A percentile compares a stretch with the other conserved stretches of the same genome.
Evolutionary conservation across 2,888 invertebrate genomes (phyloP).

Genomic region (Atherix ibis): DNA sequence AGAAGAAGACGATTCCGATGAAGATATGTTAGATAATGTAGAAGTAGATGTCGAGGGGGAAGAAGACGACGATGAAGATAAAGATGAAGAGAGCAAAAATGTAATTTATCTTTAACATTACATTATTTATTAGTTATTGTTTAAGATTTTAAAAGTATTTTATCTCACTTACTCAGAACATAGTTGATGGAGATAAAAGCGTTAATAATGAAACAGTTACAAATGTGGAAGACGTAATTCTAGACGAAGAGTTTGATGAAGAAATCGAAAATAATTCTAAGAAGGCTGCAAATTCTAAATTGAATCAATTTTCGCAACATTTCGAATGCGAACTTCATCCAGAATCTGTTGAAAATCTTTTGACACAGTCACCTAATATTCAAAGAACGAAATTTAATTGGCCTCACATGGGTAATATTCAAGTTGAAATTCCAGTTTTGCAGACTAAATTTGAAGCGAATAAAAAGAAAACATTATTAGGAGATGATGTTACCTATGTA

Average conservation of each 20-base stretch:
- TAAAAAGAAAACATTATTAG: slow-evolving; percentile 34
- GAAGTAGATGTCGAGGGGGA: slow-evolving; percentile 11
- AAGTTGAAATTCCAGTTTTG: slow-evolving; percentile 41
- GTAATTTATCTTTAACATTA: too few relatives aligned
- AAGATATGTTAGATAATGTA: slow-evolving; percentile 4
- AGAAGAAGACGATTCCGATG: not conserved
- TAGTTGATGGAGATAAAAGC: slow-evolving; percentile 10
- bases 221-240: not conserved
- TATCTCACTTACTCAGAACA: too few relatives aligned
- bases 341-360: slow-evolving; percentile 41
- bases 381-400: slow-evolving; percentile 37
- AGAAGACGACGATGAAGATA: slow-evolving; percentile 1
- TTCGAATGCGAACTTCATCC: slow-evolving; percentile 49
- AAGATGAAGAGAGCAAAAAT: slow-evolving; percentile 6
- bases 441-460: slow-evolving; percentile 17
- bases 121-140: too few relatives aligned
- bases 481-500: slow-evolving; percentile 43
- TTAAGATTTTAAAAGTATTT: too few relatives aligned
- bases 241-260: slow-evolving; percentile 11
- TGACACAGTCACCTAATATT: slow-evolving; percentile 27
- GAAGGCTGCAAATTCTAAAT: too few relatives aligned
- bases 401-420: slow-evolving; percentile 45
- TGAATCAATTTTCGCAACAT: slow-evolving; percentile 52
- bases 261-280: too few relatives aligned
- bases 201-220: slow-evolving; percentile 2